phyloP scores from a whole-genome alignment of 2,797 vertebrate species.

The Chelonia mydas region DNA sequence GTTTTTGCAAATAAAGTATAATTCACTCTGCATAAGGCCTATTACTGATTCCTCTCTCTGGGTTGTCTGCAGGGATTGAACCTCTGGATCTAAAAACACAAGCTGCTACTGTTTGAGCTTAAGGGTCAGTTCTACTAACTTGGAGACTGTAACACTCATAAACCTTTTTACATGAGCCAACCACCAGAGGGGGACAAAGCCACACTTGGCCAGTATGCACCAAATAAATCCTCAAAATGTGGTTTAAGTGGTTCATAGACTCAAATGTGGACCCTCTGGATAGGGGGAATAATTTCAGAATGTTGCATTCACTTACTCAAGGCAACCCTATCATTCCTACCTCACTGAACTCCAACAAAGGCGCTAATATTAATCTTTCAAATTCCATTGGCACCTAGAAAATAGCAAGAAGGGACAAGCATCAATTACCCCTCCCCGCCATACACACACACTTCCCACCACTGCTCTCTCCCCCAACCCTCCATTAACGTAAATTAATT shows the following conservation, averaged over 20 bases:
- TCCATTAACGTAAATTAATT: conserved; percentile 38
- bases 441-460: neutral
- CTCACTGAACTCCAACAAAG: neutral
- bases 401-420: neutral
- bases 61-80: neutral
- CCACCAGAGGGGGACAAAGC: neutral
- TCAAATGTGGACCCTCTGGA: neutral
- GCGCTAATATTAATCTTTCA: neutral
- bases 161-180: neutral
- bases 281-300: neutral
- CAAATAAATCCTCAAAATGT: neutral
- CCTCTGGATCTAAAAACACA: neutral
- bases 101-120: neutral
- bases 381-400: neutral
- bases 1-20: neutral
- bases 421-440: neutral
- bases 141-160: neutral
- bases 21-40: neutral
- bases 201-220: neutral
- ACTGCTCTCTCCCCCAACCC: neutral
- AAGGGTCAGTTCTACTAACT: neutral
- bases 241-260: neutral
- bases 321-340: neutral
- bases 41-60: neutral
- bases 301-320: neutral